Evolutionary conservation across 2,888 invertebrate genomes (phyloP), one percentile per base, ranked within the genome.

Genomic region (Rotaria socialis): DNA sequence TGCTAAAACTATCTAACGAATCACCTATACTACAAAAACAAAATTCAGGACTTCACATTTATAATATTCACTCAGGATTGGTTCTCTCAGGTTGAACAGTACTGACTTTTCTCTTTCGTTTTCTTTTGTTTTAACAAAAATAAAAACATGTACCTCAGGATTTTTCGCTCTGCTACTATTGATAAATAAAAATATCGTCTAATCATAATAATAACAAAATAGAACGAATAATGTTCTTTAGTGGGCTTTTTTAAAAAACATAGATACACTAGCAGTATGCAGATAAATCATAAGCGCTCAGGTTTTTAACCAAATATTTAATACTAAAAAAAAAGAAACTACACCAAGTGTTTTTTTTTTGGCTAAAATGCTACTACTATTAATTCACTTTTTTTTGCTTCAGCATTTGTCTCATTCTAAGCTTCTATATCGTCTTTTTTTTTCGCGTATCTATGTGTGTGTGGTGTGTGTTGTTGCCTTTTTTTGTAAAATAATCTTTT

Each of bases 401-500:
- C 27, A 67, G 67, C 67, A 67, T 67, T 67, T 67, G 35, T 67
- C 27, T 11, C 35, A 67, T 60, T 60, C 6, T 67, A 67, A 35
- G 35, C 35, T 67, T 35, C 35, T 35, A 67, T 67, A 19, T 67
- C 19, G 19, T 35, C 35, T 27, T 41, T 16, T 67, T 35, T 67
- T 24, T 27, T 35, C 5, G 16, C 35, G 1, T 67, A 35, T 35
- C 27, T 67, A 67, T 27, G 5, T 67, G 19, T n/a, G 24, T 67
- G 67, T 67, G 67, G 35, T 41, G 67, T 67, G 35, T 67, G 35
- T 19, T 41, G 67, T 67, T 67, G 35, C n/a, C 35, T 35, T 67
- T n/a, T 67, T 67, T 35, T 67, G 67, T 67, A 67, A 67, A 67
- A 67, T 67, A 67, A 67, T 67, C 67, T 67, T 67, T 67, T 52